These are phyloP conservation scores for Ptychochromis oligacanthus DNA, from an alignment of 2,113 vertebrate species.

Conservation along the genomic window DNA sequence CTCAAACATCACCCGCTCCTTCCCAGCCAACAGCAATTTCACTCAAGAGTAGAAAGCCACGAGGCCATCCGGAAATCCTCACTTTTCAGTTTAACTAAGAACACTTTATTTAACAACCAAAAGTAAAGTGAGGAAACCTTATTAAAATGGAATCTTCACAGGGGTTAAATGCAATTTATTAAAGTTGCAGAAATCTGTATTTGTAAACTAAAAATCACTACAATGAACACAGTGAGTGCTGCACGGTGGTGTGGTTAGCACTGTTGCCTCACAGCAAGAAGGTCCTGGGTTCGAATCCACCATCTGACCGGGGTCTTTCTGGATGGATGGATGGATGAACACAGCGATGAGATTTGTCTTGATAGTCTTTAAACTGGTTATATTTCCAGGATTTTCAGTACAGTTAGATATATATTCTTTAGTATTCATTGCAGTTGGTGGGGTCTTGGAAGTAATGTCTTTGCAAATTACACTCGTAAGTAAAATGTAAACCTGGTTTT, in stretches of 20 bases:
- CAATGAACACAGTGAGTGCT: too few species aligned
- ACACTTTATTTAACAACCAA: background rate
- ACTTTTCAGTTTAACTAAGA: background rate
- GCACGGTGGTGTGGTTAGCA: too few species aligned
- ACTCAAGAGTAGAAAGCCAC: conserved; percentile 88
- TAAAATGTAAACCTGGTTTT: background rate
- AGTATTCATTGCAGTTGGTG: background rate
- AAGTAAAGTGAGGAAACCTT: background rate
- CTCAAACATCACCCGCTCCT: conserved; percentile 97
- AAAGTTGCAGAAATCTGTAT: too few species aligned
- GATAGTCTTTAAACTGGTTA: background rate
- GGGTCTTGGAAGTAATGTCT: background rate
- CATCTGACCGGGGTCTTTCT: too few species aligned
- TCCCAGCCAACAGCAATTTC: conserved; percentile 95
- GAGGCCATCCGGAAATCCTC: conserved; percentile 90
- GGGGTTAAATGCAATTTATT: too few species aligned
- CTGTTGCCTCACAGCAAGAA: too few species aligned
- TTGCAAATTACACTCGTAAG: background rate
- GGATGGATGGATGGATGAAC: too few species aligned
- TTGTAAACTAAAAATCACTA: too few species aligned
- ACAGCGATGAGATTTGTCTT: too few species aligned
- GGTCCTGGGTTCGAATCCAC: too few species aligned
- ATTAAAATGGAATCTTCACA: background rate
- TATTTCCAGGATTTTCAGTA: background rate
- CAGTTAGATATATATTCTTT: background rate